Evolutionary conservation across 2,888 invertebrate species (phyloP), one percentile per base, ranked within the genome.

Genomic region (Ormyrus rosae): DNA sequence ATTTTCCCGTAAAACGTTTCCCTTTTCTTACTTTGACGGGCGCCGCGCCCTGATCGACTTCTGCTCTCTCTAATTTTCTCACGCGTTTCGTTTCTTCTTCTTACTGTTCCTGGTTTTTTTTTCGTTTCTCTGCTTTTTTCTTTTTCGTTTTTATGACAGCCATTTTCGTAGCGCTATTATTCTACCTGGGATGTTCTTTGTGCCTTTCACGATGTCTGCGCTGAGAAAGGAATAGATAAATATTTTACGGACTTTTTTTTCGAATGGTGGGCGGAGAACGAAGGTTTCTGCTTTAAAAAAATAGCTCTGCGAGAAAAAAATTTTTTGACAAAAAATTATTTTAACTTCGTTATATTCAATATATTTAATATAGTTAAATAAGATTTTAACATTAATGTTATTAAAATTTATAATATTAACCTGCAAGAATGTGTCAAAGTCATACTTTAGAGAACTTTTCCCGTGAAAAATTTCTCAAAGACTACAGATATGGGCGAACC

Each of bases 1-100:
- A 79, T 74, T 79, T 73, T 34, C 19, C 58, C 0, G 55, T 74
- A 74, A 74, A 69, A 74, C 56, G 68, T 74, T 79, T 77, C 69
- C 60, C 75, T 51, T 68, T 71, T 67, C 55, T 67, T 9, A 48
- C 67, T 67, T 72, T 67, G 9, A 8, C 72, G 48, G 19, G 58
- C 46, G 10, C 11, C 34, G 34, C 34, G 34, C 67, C 6, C 11
- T 60, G 65, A 58, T 69, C 58, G 71, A 64, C 50, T 67, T n/a
- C 53, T 58, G n/a, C 48, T 51, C 50, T 8, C 63, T 19, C 69
- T 71, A 70, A 70, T 70, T 78, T 78, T 64, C 60, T 19, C 51
- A 50, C 67, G 6, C 11, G 19, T 10, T 48, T 48, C 53, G 48
- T 72, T 34, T 45, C 55, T 64, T 56, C 45, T n/a, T 55, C 46